Base-by-base conservation (phyloP, 2,888 invertebrate species). In the Cerastis leucographa region DNA sequence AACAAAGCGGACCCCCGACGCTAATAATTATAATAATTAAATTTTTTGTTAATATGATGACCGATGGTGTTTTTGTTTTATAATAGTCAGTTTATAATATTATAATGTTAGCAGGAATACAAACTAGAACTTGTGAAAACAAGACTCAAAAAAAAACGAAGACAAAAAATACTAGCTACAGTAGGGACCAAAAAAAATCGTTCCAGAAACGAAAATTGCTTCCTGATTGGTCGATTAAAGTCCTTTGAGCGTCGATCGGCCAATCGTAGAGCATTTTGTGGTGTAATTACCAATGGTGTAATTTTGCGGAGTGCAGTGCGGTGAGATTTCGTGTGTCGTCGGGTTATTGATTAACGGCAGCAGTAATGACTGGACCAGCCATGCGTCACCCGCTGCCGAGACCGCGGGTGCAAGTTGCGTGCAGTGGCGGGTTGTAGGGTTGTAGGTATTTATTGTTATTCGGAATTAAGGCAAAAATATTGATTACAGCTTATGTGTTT, bases 291-390 rank as follows among this genome's bases (percentile, higher is more conserved):
- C 83, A 83, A 80, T 85, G 82, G 78, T 81, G 86, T 88, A 89
- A 90, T 90, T 89, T 87, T 81, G 85, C 86, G 85, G 85, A 88
- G 88, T 86, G 84, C 84, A 83, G 84, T 72, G 83, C 74, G 70
- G 68, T 78, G 77, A 56, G 79, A 85, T 88, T 87, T 87, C 76
- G 91, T 88, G 51, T 85, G 81, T 87, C 74, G 76, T 76, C 81
- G 84, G 86, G 92, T 91, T 95, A 95, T 95, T 94, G 95, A 95
- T 94, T 94, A 92, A 91, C 91, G 92, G 88, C 82, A 86, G 90
- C 93, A 91, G 92, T 93, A 92, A 92, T 92, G 91, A 91, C 91
- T 89, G 91, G 90, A 85, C 90, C 85, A 90, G 89, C 87, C 89
- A 91, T 92, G 92, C 92, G 91, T 93, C 92, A 91, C 85, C 74